Percentiles rank a stretch among this genome's conserved stretches.
Evolutionary conservation across 2,888 invertebrate species (phyloP).

Genomic region (Caenorhabditis afra): DNA sequence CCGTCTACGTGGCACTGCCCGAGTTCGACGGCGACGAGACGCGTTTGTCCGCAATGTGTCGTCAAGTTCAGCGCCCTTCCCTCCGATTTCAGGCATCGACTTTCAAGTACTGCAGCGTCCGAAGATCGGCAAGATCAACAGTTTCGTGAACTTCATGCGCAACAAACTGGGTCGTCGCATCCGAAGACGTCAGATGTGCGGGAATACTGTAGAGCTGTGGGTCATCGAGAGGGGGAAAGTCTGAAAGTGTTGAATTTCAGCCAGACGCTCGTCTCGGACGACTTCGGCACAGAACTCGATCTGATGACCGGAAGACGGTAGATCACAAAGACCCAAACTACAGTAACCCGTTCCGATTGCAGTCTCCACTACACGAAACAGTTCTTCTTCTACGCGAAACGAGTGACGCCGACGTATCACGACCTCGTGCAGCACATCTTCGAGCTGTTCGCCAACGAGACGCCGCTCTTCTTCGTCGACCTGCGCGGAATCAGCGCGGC

Average conservation of each 20-base stretch:
- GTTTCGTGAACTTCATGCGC: too few relatives aligned
- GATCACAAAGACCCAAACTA: neutral
- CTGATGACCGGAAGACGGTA: too few relatives aligned
- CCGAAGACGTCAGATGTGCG: too few relatives aligned
- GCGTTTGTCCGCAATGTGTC: neutral
- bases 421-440: constrained; percentile 24
- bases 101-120: neutral
- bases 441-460: constrained; percentile 21
- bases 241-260: too few relatives aligned
- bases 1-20: neutral
- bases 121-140: too few relatives aligned
- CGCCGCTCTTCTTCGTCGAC: constrained; percentile 31
- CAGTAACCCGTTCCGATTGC: constrained; percentile 7
- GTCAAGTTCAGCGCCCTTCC: neutral
- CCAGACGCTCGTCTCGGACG: too few relatives aligned
- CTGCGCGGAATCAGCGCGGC: constrained; percentile 23
- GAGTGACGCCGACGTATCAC: neutral
- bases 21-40: neutral
- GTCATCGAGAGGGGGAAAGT: too few relatives aligned
- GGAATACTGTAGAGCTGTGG: too few relatives aligned
- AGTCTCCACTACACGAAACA: constrained; percentile 16
- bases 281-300: too few relatives aligned
- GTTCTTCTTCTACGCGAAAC: constrained; percentile 11
- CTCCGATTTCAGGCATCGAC: neutral
- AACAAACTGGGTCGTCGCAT: too few relatives aligned